Base-by-base conservation (phyloP, 2,797 vertebrate genomes). In the Eulemur albifrons region DNA sequence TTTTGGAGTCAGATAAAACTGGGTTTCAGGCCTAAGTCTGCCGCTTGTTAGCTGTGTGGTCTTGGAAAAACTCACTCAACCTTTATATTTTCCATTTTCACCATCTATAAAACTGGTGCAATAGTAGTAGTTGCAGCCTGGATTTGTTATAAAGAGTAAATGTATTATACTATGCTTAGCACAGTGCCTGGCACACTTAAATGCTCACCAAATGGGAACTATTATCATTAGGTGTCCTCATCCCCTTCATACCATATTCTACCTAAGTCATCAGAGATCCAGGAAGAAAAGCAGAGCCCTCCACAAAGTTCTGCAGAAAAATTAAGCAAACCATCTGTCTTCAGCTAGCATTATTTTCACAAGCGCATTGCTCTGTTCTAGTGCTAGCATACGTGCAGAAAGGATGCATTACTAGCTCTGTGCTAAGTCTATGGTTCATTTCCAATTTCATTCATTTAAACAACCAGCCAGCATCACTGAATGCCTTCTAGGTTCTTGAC, bases 51-150 rank as follows among this genome's bases (percentile, higher is more conserved):
- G 43, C 15, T 57, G 48, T 87, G 59, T 77, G 76, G 81, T 84
- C 75, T 90, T 84, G 63, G 57, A 82, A 92, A 95, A 96, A 75
- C 45, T 79, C 72, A n/a, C 20, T 40, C 48, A 50, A 57, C 54
- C 67, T 94, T 73, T 63, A 30, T 40, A 15, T 80, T 92, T 20
- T 94, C 63, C 61, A 73, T 90, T 96, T 95, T 87, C 17, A 32
- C 45, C 61, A n/a, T 76, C 40, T 76, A 27, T 90, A 81, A 93
- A 81, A 73, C 65, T 73, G 61, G 69, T 54, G 10, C 63, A 38
- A 38, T 25, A 88, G 69, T 67, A 75, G 30, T 67, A 94, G 50
- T 50, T 67, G 2, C 5, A 86, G 18, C 40, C 65, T 1, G 27
- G 83, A 76, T n/a, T 69, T 82, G 54, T 82, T 65, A 59, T 38